Conservation (phyloP, 1,140 invertebrate species). For the Lepidostoma basale region DNA sequence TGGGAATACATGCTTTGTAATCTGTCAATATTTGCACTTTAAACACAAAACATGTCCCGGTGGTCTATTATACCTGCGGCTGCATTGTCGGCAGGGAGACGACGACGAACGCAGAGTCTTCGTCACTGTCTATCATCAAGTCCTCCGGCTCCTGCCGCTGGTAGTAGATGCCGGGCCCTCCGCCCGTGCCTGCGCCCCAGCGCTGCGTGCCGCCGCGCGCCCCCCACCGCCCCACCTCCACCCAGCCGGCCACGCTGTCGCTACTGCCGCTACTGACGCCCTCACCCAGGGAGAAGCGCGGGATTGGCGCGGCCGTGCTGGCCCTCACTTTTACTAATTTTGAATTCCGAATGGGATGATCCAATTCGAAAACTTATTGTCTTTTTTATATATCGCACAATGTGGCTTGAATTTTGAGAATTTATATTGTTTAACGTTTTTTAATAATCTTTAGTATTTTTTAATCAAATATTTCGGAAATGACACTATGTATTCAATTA, state of each 20-base stretch:
- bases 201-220: slow-evolving; percentile 4
- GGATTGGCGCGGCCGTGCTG: background rate
- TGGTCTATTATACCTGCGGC: slow-evolving; percentile 46
- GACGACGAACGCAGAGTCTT: slow-evolving; percentile 57
- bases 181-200: slow-evolving; percentile 47
- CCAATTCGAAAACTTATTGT: too few species aligned
- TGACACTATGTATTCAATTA: too few species aligned
- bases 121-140: slow-evolving; percentile 60
- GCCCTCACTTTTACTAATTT: too few species aligned
- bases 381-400: too few species aligned
- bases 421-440: too few species aligned
- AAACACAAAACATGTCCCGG: background rate
- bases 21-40: background rate
- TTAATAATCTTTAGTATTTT: too few species aligned
- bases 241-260: slow-evolving; percentile 22
- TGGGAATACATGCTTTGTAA: too few species aligned
- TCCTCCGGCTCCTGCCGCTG: slow-evolving; percentile 50
- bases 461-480: too few species aligned
- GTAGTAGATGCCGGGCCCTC: slow-evolving; percentile 53
- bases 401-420: too few species aligned
- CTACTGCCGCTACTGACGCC: background rate
- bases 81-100: slow-evolving; percentile 56
- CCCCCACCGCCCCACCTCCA: slow-evolving; percentile 20
- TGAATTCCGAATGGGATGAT: too few species aligned
- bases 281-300: background rate